A percentile compares a stretch with the other conserved stretches of the same genome.
These are phyloP conservation scores for Triplophysa tibetana DNA, from an alignment of 2,113 vertebrate genomes.

Conservation along the genomic window DNA sequence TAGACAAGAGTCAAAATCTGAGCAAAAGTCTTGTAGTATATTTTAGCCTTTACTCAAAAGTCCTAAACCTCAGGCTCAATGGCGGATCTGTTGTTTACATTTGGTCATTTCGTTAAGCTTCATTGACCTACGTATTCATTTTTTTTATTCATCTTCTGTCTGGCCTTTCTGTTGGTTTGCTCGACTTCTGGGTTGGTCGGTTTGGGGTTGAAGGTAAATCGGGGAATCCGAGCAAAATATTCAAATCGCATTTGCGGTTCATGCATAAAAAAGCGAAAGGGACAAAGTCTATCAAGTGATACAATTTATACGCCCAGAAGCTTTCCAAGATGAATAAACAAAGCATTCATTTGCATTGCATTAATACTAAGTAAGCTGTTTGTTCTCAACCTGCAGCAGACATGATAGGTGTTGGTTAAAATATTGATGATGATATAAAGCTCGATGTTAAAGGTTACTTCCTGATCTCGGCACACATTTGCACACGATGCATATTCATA, in stretches of 20 bases:
- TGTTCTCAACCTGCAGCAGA: slow-evolving; percentile 57
- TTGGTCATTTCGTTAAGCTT: neutral
- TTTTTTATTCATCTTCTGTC: neutral
- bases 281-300: slow-evolving; percentile 23
- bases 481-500: slow-evolving; percentile 75
- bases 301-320: slow-evolving; percentile 51
- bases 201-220: neutral
- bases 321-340: slow-evolving; percentile 68
- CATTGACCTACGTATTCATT: neutral
- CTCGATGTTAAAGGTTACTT: slow-evolving; percentile 73
- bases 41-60: neutral
- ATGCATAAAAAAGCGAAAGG: slow-evolving; percentile 3
- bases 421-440: slow-evolving; percentile 66
- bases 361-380: slow-evolving; percentile 68
- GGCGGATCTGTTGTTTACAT: neutral
- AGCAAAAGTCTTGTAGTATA: neutral
- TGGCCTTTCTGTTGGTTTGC: slow-evolving; percentile 1
- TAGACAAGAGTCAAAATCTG: too few relatives aligned
- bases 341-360: slow-evolving; percentile 72
- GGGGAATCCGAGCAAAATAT: neutral
- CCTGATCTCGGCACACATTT: slow-evolving; percentile 71
- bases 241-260: neutral
- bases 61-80: neutral
- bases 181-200: neutral
- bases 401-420: slow-evolving; percentile 60